Percentiles rank a stretch among this genome's conserved stretches.
Conservation (phyloP, 2,113 vertebrate genomes). For the Arothron firmamentum region DNA sequence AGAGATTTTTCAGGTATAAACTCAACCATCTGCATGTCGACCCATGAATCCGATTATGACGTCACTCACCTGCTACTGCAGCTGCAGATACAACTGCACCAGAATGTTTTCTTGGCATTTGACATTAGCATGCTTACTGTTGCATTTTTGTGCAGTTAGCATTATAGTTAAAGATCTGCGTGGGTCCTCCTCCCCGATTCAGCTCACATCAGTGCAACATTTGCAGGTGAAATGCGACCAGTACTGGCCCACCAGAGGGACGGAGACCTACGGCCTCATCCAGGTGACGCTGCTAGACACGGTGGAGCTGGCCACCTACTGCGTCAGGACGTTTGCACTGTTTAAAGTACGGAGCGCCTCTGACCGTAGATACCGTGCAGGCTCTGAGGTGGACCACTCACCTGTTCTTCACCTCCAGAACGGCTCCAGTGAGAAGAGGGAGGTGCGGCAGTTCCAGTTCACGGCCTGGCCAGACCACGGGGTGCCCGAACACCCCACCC, state of each 20-base stretch:
- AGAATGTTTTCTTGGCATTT: too few species aligned
- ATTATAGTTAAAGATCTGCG: too few species aligned
- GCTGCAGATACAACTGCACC: too few species aligned
- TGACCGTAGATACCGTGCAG: not conserved
- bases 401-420: slow-evolving; percentile 74
- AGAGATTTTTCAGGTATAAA: too few species aligned
- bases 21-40: too few species aligned
- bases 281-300: slow-evolving; percentile 94
- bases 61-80: too few species aligned
- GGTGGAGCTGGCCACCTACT: slow-evolving; percentile 94
- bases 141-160: too few species aligned
- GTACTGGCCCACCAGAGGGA: slow-evolving; percentile 95
- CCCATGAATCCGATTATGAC: too few species aligned
- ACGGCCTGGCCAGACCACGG: slow-evolving; percentile 99
- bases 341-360: slow-evolving; percentile 83
- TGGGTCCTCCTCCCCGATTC: not conserved
- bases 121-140: too few species aligned
- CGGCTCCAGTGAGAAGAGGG: slow-evolving; percentile 95
- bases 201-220: slow-evolving; percentile 5
- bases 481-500: slow-evolving; percentile 96
- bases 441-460: slow-evolving; percentile 98
- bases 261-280: slow-evolving; percentile 93
- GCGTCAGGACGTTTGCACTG: slow-evolving; percentile 95
- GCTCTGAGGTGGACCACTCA: slow-evolving; percentile 8
- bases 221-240: slow-evolving; percentile 96